phyloP scores from a whole-genome alignment of 2,888 invertebrate genomes.

The Salpingus planirostris region DNA sequence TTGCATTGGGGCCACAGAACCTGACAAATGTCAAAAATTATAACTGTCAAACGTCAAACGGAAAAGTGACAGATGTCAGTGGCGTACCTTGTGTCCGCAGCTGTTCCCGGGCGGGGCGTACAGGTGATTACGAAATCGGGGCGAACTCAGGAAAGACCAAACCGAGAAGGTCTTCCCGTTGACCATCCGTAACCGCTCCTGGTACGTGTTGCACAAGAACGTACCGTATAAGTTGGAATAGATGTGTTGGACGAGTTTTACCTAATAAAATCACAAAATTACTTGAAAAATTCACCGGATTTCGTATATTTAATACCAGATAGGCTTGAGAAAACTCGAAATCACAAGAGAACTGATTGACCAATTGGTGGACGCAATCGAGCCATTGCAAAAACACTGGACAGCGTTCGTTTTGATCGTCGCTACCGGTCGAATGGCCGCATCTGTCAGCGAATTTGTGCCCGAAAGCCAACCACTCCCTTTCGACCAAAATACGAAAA shows the following conservation, averaged over 20 bases:
- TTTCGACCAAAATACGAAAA: constrained; percentile 84
- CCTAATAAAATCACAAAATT: constrained; percentile 46
- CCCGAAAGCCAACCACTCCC: constrained; percentile 97
- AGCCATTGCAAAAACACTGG: constrained; percentile 98
- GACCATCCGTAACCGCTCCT: constrained; percentile 58
- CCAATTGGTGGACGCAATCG: constrained; percentile 90
- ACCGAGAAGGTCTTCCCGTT: constrained; percentile 69
- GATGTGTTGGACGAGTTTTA: constrained; percentile 89
- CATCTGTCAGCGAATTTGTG: constrained; percentile 98
- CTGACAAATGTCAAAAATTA: constrained; percentile 48
- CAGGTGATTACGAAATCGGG: constrained; percentile 78
- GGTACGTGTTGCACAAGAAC: constrained; percentile 82
- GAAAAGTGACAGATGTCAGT: constrained; percentile 9
- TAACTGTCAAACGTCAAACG: not conserved
- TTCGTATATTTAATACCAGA: constrained; percentile 64
- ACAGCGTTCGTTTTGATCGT: constrained; percentile 90
- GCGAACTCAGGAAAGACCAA: constrained; percentile 76
- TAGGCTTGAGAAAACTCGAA: constrained; percentile 94
- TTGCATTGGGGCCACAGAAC: constrained; percentile 81
- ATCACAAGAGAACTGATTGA: constrained; percentile 79
- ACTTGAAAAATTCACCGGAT: not conserved
- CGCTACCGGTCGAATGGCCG: constrained; percentile 69
- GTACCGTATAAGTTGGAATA: constrained; percentile 96
- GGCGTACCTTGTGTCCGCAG: constrained; percentile 42
- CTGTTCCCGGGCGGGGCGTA: constrained; percentile 51